phyloP scores from a whole-genome alignment of 2,797 vertebrate species.

The Hoplostethus mediterraneus region DNA sequence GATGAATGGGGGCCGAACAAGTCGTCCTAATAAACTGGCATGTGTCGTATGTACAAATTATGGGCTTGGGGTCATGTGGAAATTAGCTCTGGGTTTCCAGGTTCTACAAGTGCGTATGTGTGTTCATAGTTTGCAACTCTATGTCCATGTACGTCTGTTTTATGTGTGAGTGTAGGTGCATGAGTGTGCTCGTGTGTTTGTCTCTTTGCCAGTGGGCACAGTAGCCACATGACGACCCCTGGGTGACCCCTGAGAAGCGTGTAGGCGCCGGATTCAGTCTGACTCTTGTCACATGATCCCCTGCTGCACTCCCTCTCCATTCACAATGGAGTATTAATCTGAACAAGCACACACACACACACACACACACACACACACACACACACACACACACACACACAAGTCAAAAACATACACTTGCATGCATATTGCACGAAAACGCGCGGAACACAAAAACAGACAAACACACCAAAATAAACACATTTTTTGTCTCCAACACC shows the following conservation, averaged over 20 bases:
- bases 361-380: constrained; percentile 6
- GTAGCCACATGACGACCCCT: constrained; percentile 83
- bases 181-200: constrained; percentile 49
- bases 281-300: constrained; percentile 87
- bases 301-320: constrained; percentile 75
- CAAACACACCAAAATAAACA: constrained; percentile 13
- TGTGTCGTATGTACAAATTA: constrained; percentile 7
- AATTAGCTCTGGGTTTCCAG: constrained; percentile 5
- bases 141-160: constrained; percentile 26
- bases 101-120: constrained; percentile 15
- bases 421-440: constrained; percentile 2
- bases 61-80: constrained; percentile 10
- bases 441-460: constrained; percentile 8
- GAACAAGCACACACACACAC: constrained; percentile 41
- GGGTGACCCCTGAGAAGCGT: constrained; percentile 81
- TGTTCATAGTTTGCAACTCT: constrained; percentile 19
- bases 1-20: constrained; percentile 11
- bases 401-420: constrained; percentile 21
- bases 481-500: constrained; percentile 38
- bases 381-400: constrained; percentile 8
- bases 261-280: constrained; percentile 85
- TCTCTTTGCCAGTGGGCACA: constrained; percentile 74
- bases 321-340: constrained; percentile 85
- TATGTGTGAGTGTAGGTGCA: constrained; percentile 27
- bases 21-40: constrained; percentile 17